Percentiles rank a stretch among this genome's conserved stretches.
phyloP scores from a whole-genome alignment of 2,797 vertebrate species.

The Morelia viridis region DNA sequence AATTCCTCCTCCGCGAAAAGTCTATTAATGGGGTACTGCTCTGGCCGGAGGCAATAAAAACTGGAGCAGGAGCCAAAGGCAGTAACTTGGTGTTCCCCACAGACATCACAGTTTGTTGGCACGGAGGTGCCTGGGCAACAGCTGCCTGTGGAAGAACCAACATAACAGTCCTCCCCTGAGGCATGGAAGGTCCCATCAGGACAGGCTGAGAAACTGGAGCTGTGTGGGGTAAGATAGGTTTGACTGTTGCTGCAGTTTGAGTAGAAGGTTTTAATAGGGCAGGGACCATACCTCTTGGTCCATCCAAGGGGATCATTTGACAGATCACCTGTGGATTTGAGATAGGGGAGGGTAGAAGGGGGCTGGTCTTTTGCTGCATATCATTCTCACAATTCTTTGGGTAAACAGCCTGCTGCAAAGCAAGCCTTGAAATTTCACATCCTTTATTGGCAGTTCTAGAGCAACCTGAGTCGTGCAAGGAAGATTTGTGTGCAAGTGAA shows the following conservation, averaged over 20 bases:
- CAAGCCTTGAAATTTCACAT: constrained; percentile 27
- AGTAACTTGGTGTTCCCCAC: constrained; percentile 88
- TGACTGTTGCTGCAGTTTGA: constrained; percentile 72
- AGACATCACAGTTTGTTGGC: constrained; percentile 78
- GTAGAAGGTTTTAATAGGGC: constrained; percentile 84
- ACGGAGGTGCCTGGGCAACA: constrained; percentile 69
- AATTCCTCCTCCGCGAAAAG: constrained; percentile 91
- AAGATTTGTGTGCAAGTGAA: constrained; percentile 47
- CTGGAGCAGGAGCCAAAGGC: constrained; percentile 90
- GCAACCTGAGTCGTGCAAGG: constrained; percentile 32
- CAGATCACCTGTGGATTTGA: constrained; percentile 83
- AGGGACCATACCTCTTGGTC: constrained; percentile 81
- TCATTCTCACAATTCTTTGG: constrained; percentile 70
- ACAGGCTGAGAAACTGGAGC: constrained; percentile 76
- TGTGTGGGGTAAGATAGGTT: constrained; percentile 80
- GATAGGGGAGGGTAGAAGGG: constrained; percentile 74
- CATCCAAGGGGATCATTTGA: constrained; percentile 87
- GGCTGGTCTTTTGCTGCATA: constrained; percentile 61
- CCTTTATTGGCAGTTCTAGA: constrained; percentile 42
- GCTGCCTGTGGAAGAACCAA: constrained; percentile 86
- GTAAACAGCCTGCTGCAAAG: constrained; percentile 39
- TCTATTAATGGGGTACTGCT: constrained; percentile 80
- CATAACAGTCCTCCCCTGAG: constrained; percentile 90
- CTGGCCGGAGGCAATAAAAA: constrained; percentile 86
- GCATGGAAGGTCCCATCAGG: constrained; percentile 82